Conservation (phyloP, 2,113 vertebrate species). For the Microcebus jonahi region DNA sequence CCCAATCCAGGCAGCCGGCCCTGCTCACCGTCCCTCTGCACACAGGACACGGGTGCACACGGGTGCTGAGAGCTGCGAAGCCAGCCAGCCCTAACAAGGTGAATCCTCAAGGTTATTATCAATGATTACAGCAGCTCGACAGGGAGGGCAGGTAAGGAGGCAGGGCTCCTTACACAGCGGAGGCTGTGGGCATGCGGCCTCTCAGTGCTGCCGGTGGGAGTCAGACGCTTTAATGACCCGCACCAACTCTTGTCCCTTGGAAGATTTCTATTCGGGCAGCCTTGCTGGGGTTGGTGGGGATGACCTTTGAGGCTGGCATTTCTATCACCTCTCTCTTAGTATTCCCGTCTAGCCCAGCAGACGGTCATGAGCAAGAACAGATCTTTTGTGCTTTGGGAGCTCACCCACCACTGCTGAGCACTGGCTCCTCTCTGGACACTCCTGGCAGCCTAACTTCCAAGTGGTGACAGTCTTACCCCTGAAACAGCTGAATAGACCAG, state of each 20-base stretch:
- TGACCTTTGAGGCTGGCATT: constrained; percentile 23
- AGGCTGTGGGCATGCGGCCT: not conserved
- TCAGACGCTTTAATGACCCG: not conserved
- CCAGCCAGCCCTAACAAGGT: not conserved
- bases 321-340: not conserved
- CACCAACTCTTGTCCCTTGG: not conserved
- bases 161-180: not conserved
- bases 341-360: not conserved
- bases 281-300: constrained; percentile 15
- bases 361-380: not conserved
- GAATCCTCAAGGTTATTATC: constrained; percentile 33
- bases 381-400: not conserved
- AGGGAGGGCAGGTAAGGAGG: constrained; percentile 37
- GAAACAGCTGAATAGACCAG: not conserved
- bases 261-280: not conserved
- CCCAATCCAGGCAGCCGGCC: not conserved
- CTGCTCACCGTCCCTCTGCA: not conserved
- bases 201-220: not conserved
- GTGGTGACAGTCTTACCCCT: not conserved
- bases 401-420: not conserved
- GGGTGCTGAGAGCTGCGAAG: not conserved
- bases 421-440: not conserved
- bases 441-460: not conserved
- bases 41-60: not conserved
- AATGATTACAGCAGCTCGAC: constrained; percentile 11